phyloP scores from a whole-genome alignment of 23 tunicate genomes.

The Botrylloides violaceus region DNA sequence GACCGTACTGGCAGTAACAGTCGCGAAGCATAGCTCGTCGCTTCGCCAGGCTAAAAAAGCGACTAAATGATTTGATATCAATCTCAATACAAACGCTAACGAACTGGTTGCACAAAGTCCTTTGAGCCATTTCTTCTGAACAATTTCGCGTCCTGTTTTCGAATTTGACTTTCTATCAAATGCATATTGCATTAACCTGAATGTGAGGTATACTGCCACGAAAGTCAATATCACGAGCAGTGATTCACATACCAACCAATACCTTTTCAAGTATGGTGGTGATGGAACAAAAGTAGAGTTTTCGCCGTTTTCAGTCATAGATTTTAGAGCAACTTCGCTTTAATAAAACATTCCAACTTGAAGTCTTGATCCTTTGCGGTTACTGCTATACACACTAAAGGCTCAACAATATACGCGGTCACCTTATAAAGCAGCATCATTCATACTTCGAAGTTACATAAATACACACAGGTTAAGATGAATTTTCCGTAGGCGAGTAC shows the following conservation, averaged over 20 bases:
- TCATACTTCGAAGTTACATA: too few species aligned
- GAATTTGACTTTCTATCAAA: constrained; percentile 31
- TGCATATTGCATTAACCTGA: constrained; percentile 52
- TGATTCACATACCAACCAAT: constrained; percentile 67
- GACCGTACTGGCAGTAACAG: constrained; percentile 30
- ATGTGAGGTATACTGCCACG: constrained; percentile 35
- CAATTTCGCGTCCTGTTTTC: constrained; percentile 34
- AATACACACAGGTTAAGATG: too few species aligned
- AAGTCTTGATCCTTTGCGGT: too few species aligned
- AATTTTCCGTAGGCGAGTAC: too few species aligned
- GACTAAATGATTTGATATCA: constrained; percentile 27
- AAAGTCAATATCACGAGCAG: constrained; percentile 33
- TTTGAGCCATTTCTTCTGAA: constrained; percentile 47
- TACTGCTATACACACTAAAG: too few species aligned
- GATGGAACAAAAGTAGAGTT: neutral
- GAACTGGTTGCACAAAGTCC: neutral
- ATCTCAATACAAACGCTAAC: neutral
- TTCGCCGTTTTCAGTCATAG: neutral
- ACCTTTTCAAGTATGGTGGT: constrained; percentile 13
- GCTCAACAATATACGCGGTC: too few species aligned
- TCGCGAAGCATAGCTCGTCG: constrained; percentile 17
- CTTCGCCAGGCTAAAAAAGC: constrained; percentile 61
- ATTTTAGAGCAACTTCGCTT: too few species aligned
- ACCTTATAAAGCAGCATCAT: too few species aligned
- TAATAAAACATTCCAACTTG: too few species aligned